A percentile compares a stretch with the other conserved stretches of the same genome.
Evolutionary conservation across 2,888 invertebrate genomes (phyloP).

Genomic region (Orthosia cruda): DNA sequence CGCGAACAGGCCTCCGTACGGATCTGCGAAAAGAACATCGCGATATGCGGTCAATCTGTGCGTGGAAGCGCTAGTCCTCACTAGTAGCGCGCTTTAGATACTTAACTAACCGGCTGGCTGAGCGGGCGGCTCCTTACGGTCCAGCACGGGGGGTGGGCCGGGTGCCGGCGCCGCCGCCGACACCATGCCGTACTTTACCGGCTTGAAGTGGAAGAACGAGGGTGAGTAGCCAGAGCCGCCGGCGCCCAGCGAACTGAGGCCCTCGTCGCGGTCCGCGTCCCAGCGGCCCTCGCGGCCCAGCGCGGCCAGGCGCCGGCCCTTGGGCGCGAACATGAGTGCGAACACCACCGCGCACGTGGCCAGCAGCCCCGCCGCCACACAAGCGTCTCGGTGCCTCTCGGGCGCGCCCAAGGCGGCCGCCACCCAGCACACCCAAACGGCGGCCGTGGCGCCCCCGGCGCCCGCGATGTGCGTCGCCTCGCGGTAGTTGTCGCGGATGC

Average conservation of each 20-base stretch:
- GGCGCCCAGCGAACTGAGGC: slow-evolving; percentile 95
- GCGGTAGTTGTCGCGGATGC: slow-evolving; percentile 98
- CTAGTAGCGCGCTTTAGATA: slow-evolving; percentile 89
- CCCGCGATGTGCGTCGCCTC: slow-evolving; percentile 98
- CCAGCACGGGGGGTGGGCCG: slow-evolving; percentile 86
- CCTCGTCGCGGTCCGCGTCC: slow-evolving; percentile 96
- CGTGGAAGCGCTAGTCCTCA: slow-evolving; percentile 87
- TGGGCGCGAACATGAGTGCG: slow-evolving; percentile 98
- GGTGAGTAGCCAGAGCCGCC: slow-evolving; percentile 97
- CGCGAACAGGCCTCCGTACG: slow-evolving; percentile 87
- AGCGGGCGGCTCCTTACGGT: slow-evolving; percentile 91
- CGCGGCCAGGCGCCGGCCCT: slow-evolving; percentile 97
- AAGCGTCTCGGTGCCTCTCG: slow-evolving; percentile 96
- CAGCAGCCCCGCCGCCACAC: slow-evolving; percentile 97
- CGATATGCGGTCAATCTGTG: slow-evolving; percentile 80
- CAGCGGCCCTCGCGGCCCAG: slow-evolving; percentile 97
- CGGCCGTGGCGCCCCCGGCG: slow-evolving; percentile 96
- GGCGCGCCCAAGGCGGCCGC: slow-evolving; percentile 95
- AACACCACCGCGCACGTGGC: slow-evolving; percentile 97
- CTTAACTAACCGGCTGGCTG: slow-evolving; percentile 92
- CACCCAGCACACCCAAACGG: slow-evolving; percentile 97
- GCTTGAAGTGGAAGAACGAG: slow-evolving; percentile 98
- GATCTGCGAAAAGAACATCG: slow-evolving; percentile 89
- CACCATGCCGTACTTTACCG: slow-evolving; percentile 95
- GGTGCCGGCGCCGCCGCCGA: slow-evolving; percentile 87